phyloP scores from a whole-genome alignment of 2,797 vertebrate genomes.

The Emydoidea blandingii region DNA sequence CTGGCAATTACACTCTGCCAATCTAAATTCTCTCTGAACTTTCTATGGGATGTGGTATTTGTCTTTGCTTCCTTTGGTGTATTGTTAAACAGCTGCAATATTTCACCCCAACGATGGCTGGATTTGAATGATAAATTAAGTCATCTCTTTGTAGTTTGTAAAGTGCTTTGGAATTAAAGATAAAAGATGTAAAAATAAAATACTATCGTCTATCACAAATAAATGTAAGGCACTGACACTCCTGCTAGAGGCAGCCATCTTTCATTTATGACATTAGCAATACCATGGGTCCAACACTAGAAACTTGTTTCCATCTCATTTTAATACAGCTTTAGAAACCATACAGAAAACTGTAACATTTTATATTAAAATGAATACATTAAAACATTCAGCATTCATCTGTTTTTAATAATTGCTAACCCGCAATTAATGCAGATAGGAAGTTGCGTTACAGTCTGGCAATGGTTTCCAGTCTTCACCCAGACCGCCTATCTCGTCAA shows the following conservation, averaged over 20 bases:
- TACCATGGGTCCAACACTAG: constrained; percentile 35
- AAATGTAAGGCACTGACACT: constrained; percentile 66
- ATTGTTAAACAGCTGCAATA: constrained; percentile 45
- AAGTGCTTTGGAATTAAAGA: constrained; percentile 57
- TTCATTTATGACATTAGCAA: constrained; percentile 69
- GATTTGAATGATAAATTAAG: constrained; percentile 54
- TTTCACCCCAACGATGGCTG: constrained; percentile 47
- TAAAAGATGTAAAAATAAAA: constrained; percentile 20
- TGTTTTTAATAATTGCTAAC: not conserved
- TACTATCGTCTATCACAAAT: constrained; percentile 57
- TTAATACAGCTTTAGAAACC: constrained; percentile 45
- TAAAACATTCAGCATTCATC: constrained; percentile 7
- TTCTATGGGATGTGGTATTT: constrained; percentile 26
- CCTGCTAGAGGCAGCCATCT: constrained; percentile 60
- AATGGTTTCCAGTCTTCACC: not conserved
- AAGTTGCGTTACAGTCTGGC: not conserved
- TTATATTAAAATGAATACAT: not conserved
- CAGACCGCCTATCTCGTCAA: not conserved
- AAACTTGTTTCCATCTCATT: constrained; percentile 57
- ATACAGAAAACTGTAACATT: not conserved
- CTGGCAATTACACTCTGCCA: constrained; percentile 46
- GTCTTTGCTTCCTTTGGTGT: not conserved
- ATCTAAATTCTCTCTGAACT: constrained; percentile 3
- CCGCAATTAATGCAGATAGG: not conserved
- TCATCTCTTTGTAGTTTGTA: constrained; percentile 30